These are phyloP conservation scores for Pectinophora gossypiella DNA, from an alignment of 1,140 invertebrate genomes.

Conservation along the genomic window DNA sequence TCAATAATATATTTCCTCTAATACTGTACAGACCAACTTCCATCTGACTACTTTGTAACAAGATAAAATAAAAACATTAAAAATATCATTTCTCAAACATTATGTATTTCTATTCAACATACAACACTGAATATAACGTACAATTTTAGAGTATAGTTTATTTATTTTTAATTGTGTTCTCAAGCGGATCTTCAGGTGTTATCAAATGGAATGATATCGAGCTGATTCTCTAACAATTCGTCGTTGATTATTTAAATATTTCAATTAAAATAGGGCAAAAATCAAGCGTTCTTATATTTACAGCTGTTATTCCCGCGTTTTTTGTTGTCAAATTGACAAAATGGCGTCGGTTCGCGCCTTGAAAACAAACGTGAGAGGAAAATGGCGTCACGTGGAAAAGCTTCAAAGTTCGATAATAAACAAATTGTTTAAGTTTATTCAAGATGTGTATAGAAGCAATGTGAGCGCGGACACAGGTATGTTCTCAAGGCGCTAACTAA, in stretches of 20 bases:
- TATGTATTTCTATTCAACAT: conserved; percentile 71
- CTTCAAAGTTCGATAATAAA: too few species aligned
- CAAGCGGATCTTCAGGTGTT: conserved; percentile 48
- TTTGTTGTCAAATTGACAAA: conserved; percentile 8
- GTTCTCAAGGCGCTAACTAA: too few species aligned
- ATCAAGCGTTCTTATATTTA: conserved; percentile 55
- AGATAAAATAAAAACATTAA: conserved; percentile 50
- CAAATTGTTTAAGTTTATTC: too few species aligned
- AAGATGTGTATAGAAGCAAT: not conserved
- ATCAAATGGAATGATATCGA: conserved; percentile 67
- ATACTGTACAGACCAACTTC: conserved; percentile 56
- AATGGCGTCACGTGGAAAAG: too few species aligned
- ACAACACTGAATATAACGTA: conserved; percentile 70
- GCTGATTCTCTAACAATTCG: conserved; percentile 43
- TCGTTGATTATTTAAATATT: not conserved
- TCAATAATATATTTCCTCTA: conserved; percentile 65
- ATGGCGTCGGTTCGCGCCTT: not conserved
- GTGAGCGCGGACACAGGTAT: not conserved
- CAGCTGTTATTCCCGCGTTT: conserved; percentile 36
- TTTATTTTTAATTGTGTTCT: conserved; percentile 46
- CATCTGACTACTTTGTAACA: conserved; percentile 33
- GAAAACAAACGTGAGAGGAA: too few species aligned
- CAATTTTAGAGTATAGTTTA: conserved; percentile 47
- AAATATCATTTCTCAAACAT: conserved; percentile 51
- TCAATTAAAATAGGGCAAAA: conserved; percentile 35